phyloP scores from a whole-genome alignment of 2,888 invertebrate genomes.

The Plusia festucae region DNA sequence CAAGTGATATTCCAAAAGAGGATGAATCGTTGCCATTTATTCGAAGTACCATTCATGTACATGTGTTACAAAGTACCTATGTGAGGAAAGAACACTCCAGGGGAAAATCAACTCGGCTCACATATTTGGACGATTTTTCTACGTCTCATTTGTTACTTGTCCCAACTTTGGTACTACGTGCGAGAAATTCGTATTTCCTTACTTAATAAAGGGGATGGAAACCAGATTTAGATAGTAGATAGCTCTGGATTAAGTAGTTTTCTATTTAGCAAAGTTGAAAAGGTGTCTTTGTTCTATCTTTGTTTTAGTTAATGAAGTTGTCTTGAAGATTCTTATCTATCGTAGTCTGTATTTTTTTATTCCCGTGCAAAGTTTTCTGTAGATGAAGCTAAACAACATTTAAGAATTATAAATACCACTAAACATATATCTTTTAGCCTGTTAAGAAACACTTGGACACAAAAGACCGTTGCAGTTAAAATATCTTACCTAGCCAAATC shows the following conservation, averaged over 20 bases:
- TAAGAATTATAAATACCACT: background rate
- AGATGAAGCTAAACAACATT: background rate
- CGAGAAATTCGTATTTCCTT: slow-evolving; percentile 71
- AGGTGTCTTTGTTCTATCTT: slow-evolving; percentile 26
- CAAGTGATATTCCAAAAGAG: slow-evolving; percentile 58
- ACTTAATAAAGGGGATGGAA: slow-evolving; percentile 68
- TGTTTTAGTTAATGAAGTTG: slow-evolving; percentile 22
- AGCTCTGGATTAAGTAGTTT: slow-evolving; percentile 45
- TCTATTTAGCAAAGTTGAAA: slow-evolving; percentile 35
- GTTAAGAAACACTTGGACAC: slow-evolving; percentile 32
- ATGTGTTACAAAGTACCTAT: slow-evolving; percentile 65
- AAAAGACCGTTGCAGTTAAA: slow-evolving; percentile 48
- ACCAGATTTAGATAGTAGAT: slow-evolving; percentile 66
- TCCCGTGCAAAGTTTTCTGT: background rate
- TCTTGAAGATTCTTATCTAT: slow-evolving; percentile 29
- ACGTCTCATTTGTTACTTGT: slow-evolving; percentile 83
- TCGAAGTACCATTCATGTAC: slow-evolving; percentile 65
- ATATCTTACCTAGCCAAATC: slow-evolving; percentile 57
- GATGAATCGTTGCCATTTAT: slow-evolving; percentile 77
- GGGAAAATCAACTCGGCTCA: slow-evolving; percentile 81
- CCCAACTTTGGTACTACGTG: slow-evolving; percentile 78
- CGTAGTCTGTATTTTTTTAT: background rate
- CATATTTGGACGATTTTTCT: slow-evolving; percentile 84
- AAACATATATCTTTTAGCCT: background rate
- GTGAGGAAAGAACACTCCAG: slow-evolving; percentile 63